These are phyloP conservation scores for Hirtodrosophila alboralis DNA, from an alignment of 2,888 invertebrate genomes.

Conservation along the genomic window DNA sequence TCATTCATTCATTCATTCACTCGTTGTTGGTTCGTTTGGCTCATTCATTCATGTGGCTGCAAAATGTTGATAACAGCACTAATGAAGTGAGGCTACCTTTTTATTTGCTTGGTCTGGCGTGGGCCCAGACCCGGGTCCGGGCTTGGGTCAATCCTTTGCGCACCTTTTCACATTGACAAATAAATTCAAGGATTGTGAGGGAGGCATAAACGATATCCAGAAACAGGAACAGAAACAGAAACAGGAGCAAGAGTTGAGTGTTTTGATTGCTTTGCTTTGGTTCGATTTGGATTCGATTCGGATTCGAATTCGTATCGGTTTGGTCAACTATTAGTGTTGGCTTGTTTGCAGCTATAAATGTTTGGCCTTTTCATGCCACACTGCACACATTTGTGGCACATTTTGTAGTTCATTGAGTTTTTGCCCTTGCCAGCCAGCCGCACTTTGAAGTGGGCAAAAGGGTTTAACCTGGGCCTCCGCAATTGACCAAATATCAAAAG, in stretches of 20 bases:
- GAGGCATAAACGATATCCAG: no score
- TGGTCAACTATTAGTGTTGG: conserved; percentile 67
- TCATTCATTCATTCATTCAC: conserved; percentile 29
- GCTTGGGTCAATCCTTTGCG: conserved; percentile 58
- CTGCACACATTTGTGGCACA: conserved; percentile 76
- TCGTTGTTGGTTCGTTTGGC: conserved; percentile 26
- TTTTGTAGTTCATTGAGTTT: conserved; percentile 68
- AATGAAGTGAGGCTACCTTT: conserved; percentile 75
- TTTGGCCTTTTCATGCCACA: conserved; percentile 74
- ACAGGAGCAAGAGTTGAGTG: conserved; percentile 31
- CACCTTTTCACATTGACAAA: conserved; percentile 77
- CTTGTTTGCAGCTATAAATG: conserved; percentile 67
- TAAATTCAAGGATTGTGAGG: conserved; percentile 51
- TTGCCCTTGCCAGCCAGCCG: no score
- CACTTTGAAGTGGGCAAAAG: conserved; percentile 57
- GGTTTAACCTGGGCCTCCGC: conserved; percentile 28
- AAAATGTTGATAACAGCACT: conserved; percentile 75
- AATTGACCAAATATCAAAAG: conserved; percentile 54
- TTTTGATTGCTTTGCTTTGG: conserved; percentile 65
- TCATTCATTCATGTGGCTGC: conserved; percentile 62
- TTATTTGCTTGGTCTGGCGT: conserved; percentile 24
- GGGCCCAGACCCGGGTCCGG: no score
- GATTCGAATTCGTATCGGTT: conserved; percentile 1
- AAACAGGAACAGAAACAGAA: no score
- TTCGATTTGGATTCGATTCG: conserved; percentile 3